Conservation (phyloP, 1,140 invertebrate genomes). For the Achroia grisella region DNA sequence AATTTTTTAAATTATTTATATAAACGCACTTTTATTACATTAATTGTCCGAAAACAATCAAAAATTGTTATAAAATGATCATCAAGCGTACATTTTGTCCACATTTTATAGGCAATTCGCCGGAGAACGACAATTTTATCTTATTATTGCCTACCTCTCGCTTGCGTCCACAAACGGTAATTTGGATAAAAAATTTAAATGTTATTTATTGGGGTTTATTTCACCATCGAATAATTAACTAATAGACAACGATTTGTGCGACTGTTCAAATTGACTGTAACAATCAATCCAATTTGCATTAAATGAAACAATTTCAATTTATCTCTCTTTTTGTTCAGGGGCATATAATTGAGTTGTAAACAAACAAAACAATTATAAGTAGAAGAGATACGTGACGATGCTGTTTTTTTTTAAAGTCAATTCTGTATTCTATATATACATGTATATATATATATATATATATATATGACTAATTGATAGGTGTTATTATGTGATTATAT, state of each 20-base stretch:
- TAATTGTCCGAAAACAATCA: too few relatives aligned
- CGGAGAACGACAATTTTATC: constrained; percentile 23
- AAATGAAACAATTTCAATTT: not conserved
- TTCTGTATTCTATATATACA: too few relatives aligned
- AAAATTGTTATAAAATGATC: too few relatives aligned
- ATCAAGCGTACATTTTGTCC: constrained; percentile 12
- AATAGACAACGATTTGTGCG: not conserved
- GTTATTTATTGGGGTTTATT: constrained; percentile 1
- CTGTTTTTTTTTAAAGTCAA: too few relatives aligned
- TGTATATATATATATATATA: too few relatives aligned
- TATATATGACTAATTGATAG: too few relatives aligned
- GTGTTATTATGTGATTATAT: not conserved
- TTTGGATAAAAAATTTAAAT: constrained; percentile 2
- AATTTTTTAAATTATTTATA: too few relatives aligned
- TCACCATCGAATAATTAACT: constrained; percentile 7
- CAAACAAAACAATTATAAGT: not conserved
- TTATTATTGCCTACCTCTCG: constrained; percentile 20
- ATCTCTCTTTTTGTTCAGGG: not conserved
- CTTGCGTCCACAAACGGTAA: not conserved
- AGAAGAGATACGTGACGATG: not conserved
- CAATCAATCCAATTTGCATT: not conserved
- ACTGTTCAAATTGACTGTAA: not conserved
- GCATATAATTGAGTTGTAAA: not conserved
- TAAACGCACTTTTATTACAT: too few relatives aligned
- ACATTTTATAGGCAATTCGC: constrained; percentile 28